These are phyloP conservation scores for Todiramphus saurophagus DNA, from an alignment of 2,113 vertebrate genomes.

Conservation along the genomic window DNA sequence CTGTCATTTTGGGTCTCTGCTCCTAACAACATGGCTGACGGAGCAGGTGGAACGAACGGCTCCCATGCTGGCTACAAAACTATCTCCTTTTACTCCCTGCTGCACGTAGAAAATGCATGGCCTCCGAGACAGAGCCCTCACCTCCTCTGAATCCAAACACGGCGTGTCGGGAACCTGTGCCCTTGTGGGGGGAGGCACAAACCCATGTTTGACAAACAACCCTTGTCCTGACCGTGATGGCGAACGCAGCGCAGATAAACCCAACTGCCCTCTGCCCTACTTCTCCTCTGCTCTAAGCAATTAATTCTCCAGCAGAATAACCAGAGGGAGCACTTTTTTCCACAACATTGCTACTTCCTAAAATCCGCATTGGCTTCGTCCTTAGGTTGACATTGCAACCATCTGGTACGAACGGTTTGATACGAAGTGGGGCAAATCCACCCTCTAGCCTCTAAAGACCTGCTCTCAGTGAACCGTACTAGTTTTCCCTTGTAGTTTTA, in stretches of 20 bases:
- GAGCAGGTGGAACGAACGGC: not conserved
- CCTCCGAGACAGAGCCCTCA: not conserved
- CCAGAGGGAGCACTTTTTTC: constrained; percentile 63
- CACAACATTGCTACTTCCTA: constrained; percentile 45
- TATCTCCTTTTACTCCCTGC: not conserved
- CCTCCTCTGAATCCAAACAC: not conserved
- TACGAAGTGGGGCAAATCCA: constrained; percentile 55
- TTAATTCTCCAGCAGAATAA: constrained; percentile 45
- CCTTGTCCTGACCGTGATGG: not conserved
- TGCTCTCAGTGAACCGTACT: not conserved
- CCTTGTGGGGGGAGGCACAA: not conserved
- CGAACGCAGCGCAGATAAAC: constrained; percentile 47
- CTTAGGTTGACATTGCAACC: constrained; percentile 68
- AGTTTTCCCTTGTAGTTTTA: constrained; percentile 3
- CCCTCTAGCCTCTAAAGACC: constrained; percentile 39
- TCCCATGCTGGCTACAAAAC: not conserved
- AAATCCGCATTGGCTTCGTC: constrained; percentile 52
- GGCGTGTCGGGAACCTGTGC: not conserved
- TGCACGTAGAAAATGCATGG: not conserved
- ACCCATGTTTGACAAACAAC: not conserved
- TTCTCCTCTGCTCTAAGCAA: constrained; percentile 43
- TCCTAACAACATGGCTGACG: constrained; percentile 45
- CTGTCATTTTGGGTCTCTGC: constrained; percentile 39
- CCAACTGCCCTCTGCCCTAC: constrained; percentile 50
- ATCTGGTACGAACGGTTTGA: constrained; percentile 41